A percentile compares a stretch with the other conserved stretches of the same genome.
These are phyloP conservation scores for Neoitamus cyanurus DNA, from an alignment of 2,888 invertebrate species.

Conservation along the genomic window DNA sequence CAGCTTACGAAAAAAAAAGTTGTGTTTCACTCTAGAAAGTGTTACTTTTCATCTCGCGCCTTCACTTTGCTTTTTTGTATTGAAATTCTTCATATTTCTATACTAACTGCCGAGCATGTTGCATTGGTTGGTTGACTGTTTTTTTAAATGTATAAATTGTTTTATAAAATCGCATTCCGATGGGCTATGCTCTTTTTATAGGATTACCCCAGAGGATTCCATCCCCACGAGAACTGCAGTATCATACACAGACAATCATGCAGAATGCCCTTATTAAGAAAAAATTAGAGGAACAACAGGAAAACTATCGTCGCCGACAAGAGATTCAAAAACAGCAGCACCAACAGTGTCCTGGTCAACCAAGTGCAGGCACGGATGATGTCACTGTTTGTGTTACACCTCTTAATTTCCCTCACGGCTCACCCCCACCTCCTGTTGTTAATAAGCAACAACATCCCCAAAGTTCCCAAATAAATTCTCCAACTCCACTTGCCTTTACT, in stretches of 20 bases:
- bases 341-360: not conserved
- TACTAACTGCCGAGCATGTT: not conserved
- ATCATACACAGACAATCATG: conserved; percentile 87
- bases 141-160: not conserved
- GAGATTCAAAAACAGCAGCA: conserved; percentile 66
- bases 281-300: conserved; percentile 88
- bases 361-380: conserved; percentile 15
- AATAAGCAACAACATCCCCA: conserved; percentile 54
- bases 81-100: not conserved
- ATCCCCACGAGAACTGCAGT: conserved; percentile 85
- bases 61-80: not conserved
- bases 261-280: conserved; percentile 88
- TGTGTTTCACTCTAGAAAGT: not conserved
- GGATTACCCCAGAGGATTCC: conserved; percentile 79
- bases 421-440: conserved; percentile 47
- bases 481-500: conserved; percentile 86
- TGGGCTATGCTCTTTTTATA: conserved; percentile 56
- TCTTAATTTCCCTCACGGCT: conserved; percentile 51
- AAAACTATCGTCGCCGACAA: conserved; percentile 84
- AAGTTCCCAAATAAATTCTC: conserved; percentile 66
- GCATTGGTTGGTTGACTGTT: not conserved
- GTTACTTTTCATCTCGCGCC: not conserved
- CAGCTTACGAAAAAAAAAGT: too few species aligned
- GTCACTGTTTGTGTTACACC: not conserved
- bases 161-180: not conserved